These are phyloP conservation scores for Platycheirus albimanus DNA, from an alignment of 2,888 invertebrate species.

Conservation along the genomic window DNA sequence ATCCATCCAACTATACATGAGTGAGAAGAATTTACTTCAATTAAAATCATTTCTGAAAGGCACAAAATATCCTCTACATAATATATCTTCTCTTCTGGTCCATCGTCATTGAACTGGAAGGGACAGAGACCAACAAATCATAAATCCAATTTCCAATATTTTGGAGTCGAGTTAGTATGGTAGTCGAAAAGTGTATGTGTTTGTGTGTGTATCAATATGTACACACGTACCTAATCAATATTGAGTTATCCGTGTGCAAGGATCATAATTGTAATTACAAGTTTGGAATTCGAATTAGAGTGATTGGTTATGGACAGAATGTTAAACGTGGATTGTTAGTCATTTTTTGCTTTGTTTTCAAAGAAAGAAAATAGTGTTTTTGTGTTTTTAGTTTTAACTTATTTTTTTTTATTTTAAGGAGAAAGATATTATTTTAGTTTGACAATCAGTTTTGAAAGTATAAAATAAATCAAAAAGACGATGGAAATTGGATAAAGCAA, in stretches of 20 bases:
- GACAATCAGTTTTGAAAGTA: too few relatives aligned
- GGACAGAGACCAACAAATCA: slow-evolving; percentile 55
- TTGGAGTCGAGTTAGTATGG: neutral
- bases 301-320: slow-evolving; percentile 43
- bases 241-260: slow-evolving; percentile 59
- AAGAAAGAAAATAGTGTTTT: too few relatives aligned
- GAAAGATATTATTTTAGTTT: too few relatives aligned
- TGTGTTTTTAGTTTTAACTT: too few relatives aligned
- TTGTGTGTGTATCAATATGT: neutral
- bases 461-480: too few relatives aligned
- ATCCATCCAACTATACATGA: neutral
- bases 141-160: slow-evolving; percentile 65
- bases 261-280: slow-evolving; percentile 69
- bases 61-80: slow-evolving; percentile 43
- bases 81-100: neutral
- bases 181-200: neutral
- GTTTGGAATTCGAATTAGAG: slow-evolving; percentile 50
- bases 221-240: slow-evolving; percentile 43
- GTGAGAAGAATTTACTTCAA: slow-evolving; percentile 51
- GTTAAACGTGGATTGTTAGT: slow-evolving; percentile 36
- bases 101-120: slow-evolving; percentile 14
- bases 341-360: too few relatives aligned
- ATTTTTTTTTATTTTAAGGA: too few relatives aligned
- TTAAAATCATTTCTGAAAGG: slow-evolving; percentile 61
- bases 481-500: too few relatives aligned